These are phyloP conservation scores for Orthonychiurus folsomi DNA, from an alignment of 2,888 invertebrate species.

Conservation along the genomic window DNA sequence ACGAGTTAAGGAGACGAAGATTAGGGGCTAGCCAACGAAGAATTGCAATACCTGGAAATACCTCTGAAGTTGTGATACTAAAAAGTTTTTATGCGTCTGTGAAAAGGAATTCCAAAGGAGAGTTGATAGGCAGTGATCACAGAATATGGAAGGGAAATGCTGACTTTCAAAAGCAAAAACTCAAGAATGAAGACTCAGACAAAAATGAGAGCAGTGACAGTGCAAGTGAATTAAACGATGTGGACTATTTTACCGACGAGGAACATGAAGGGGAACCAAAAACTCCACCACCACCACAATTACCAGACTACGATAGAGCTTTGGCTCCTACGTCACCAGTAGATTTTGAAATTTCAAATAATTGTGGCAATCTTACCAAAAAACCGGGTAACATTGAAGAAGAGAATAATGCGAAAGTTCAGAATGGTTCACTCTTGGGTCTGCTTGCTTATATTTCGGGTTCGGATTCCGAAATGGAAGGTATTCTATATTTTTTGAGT, in stretches of 20 bases:
- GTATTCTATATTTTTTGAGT: conserved; percentile 2
- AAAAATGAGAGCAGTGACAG: conserved; percentile 1
- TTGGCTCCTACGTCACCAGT: neutral
- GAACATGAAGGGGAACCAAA: conserved; percentile 20
- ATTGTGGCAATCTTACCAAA: no score
- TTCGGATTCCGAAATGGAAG: conserved; percentile 25
- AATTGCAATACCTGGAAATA: neutral
- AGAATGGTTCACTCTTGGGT: neutral
- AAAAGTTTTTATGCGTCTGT: conserved; percentile 17
- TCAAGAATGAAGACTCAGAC: conserved; percentile 11
- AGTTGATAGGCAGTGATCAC: conserved; percentile 10
- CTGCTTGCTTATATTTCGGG: conserved; percentile 19
- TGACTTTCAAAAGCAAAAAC: conserved; percentile 17
- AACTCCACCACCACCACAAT: neutral
- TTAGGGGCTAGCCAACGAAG: neutral
- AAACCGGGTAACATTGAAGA: neutral
- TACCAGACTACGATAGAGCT: neutral
- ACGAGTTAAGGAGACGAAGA: neutral
- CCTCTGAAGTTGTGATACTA: conserved; percentile 14
- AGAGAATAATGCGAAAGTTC: conserved; percentile 7
- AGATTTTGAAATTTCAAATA: neutral
- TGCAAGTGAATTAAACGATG: neutral
- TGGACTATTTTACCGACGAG: conserved; percentile 24
- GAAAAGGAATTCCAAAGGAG: conserved; percentile 8
- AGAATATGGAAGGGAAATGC: conserved; percentile 11